Conservation (phyloP, 2,888 invertebrate genomes). For the Globia sparganii region DNA sequence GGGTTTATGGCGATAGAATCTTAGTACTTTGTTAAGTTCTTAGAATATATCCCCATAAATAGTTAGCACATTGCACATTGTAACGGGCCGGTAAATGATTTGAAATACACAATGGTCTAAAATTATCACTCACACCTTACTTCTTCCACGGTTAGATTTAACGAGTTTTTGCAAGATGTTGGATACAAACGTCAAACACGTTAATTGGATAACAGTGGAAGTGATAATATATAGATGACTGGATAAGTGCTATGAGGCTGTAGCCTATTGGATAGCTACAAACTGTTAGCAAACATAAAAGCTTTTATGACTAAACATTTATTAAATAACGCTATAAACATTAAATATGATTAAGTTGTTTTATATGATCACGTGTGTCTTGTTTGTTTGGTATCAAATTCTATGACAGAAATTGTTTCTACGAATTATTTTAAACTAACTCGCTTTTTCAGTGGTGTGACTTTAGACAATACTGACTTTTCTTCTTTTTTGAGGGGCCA, state of each 20-base stretch:
- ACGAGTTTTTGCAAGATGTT: slow-evolving; percentile 72
- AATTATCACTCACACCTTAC: slow-evolving; percentile 64
- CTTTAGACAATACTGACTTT: background rate
- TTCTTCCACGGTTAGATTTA: slow-evolving; percentile 66
- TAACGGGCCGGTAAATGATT: slow-evolving; percentile 63
- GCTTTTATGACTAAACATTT: slow-evolving; percentile 69
- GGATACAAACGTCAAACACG: slow-evolving; percentile 68
- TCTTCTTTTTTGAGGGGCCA: background rate
- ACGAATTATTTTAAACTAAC: background rate
- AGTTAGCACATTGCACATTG: slow-evolving; percentile 33
- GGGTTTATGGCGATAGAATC: slow-evolving; percentile 41
- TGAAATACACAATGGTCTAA: slow-evolving; percentile 67
- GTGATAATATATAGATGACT: slow-evolving; percentile 49
- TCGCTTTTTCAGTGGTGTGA: background rate
- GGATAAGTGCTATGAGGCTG: slow-evolving; percentile 37
- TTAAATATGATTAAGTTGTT: slow-evolving; percentile 22
- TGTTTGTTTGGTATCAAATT: background rate
- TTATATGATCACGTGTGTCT: background rate
- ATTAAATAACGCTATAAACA: slow-evolving; percentile 56
- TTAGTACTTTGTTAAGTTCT: slow-evolving; percentile 20
- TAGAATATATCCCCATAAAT: background rate
- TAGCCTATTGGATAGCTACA: slow-evolving; percentile 48
- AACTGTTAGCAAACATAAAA: slow-evolving; percentile 67
- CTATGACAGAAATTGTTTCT: slow-evolving; percentile 5
- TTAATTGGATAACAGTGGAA: slow-evolving; percentile 76